Evolutionary conservation across 1,140 invertebrate species (phyloP).

Genomic region (Archegozetes longisetosus): DNA sequence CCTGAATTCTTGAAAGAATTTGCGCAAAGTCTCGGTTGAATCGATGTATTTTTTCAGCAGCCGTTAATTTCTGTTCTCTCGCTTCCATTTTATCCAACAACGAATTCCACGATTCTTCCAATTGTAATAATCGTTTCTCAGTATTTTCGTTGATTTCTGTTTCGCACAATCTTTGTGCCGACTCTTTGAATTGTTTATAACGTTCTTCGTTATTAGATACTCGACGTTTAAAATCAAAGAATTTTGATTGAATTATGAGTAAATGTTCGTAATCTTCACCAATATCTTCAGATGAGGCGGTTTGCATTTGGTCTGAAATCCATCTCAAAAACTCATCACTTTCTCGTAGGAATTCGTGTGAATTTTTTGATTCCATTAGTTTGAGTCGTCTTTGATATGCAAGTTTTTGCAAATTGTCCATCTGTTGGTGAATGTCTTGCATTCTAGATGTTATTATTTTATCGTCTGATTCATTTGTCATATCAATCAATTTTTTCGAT

Average conservation of each 20-base stretch:
- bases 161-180: slow-evolving; percentile 78
- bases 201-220: slow-evolving; percentile 82
- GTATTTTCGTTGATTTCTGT: slow-evolving; percentile 58
- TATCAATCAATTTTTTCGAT: slow-evolving; percentile 54
- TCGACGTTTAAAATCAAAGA: slow-evolving; percentile 82
- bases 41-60: slow-evolving; percentile 86
- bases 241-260: slow-evolving; percentile 73
- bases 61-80: slow-evolving; percentile 65
- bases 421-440: slow-evolving; percentile 43
- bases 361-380: slow-evolving; percentile 72
- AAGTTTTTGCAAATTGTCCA: slow-evolving; percentile 60
- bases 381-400: slow-evolving; percentile 60
- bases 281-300: slow-evolving; percentile 83
- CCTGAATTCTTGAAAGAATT: slow-evolving; percentile 69
- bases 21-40: slow-evolving; percentile 93
- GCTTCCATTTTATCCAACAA: slow-evolving; percentile 67
- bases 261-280: slow-evolving; percentile 94
- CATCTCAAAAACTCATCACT: slow-evolving; percentile 78
- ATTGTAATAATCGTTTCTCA: slow-evolving; percentile 40
- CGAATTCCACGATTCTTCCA: slow-evolving; percentile 68
- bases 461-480: slow-evolving; percentile 49
- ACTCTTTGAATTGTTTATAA: slow-evolving; percentile 77
- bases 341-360: slow-evolving; percentile 84
- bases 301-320: slow-evolving; percentile 82
- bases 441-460: slow-evolving; percentile 61